A percentile compares a stretch with the other conserved stretches of the same genome.
Conservation (phyloP, 1,140 invertebrate species). For the Drosophila grimshawi region DNA sequence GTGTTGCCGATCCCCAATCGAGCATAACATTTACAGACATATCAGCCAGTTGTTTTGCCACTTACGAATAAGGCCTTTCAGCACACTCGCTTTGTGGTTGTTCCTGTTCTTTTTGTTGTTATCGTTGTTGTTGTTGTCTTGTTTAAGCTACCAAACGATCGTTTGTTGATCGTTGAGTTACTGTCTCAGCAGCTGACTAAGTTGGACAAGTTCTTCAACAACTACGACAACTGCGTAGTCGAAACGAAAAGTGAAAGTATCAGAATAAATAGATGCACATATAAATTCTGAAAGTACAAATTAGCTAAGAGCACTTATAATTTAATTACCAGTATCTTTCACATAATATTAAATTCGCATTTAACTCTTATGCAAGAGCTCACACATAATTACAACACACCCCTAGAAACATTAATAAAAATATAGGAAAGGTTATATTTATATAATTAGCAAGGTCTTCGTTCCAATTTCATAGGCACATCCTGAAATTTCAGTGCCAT, state of each 20-base stretch:
- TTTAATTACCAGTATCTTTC: no score
- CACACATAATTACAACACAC: no score
- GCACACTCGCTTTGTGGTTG: slow-evolving; percentile 11
- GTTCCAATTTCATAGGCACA: slow-evolving; percentile 46
- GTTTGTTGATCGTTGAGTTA: neutral
- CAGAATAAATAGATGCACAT: slow-evolving; percentile 1
- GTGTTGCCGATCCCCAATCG: slow-evolving; percentile 59
- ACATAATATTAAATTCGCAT: no score
- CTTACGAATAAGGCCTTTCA: slow-evolving; percentile 41
- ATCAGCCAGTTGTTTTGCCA: slow-evolving; percentile 63
- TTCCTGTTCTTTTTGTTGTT: no score
- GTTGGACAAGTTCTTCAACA: slow-evolving; percentile 4
- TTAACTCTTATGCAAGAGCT: no score
- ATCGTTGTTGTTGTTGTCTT: slow-evolving; percentile 15
- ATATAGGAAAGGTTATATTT: neutral
- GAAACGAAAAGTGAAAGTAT: slow-evolving; percentile 11
- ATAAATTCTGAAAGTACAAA: neutral
- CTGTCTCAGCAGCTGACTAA: neutral
- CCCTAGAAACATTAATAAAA: no score
- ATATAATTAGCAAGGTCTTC: slow-evolving; percentile 11
- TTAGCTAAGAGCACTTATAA: no score
- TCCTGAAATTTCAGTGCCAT: slow-evolving; percentile 47
- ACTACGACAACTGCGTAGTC: neutral
- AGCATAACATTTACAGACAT: slow-evolving; percentile 64
- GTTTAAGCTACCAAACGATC: slow-evolving; percentile 16